Conservation (phyloP, 1,140 invertebrate genomes). For the Anadara kagoshimensis region DNA sequence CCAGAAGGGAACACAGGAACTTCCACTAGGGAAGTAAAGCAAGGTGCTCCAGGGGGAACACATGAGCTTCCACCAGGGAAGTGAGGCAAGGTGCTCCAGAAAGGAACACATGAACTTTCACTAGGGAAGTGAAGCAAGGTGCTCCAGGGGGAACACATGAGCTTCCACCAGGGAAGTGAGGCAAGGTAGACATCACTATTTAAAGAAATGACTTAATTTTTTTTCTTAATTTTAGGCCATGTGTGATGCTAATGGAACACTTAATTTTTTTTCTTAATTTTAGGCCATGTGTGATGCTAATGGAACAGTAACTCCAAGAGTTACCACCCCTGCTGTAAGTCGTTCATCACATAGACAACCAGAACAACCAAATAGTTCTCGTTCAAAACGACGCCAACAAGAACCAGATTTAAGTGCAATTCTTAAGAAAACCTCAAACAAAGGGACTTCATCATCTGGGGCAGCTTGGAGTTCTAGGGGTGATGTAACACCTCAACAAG, state of each 20-base stretch:
- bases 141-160: too few species aligned
- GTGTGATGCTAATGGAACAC: conserved; percentile 49
- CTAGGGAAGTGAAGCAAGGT: too few species aligned
- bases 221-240: conserved; percentile 57
- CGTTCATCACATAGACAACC: conserved; percentile 24
- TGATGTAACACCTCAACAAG: conserved; percentile 20
- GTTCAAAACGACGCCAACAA: conserved; percentile 30
- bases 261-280: too few species aligned
- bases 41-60: too few species aligned
- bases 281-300: conserved; percentile 59
- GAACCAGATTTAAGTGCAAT: conserved; percentile 27
- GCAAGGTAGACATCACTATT: too few species aligned
- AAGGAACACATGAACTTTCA: too few species aligned
- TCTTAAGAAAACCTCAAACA: conserved; percentile 18
- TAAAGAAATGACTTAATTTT: too few species aligned
- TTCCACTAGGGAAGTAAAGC: too few species aligned
- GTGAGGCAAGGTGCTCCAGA: too few species aligned
- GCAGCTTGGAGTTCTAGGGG: conserved; percentile 14
- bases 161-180: too few species aligned
- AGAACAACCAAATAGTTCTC: conserved; percentile 11
- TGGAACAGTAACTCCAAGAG: conserved; percentile 43
- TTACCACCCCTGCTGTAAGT: conserved; percentile 36
- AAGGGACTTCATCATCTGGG: background rate
- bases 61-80: too few species aligned
- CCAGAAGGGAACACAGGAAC: too few species aligned